Percentiles rank a stretch among this genome's conserved stretches.
Evolutionary conservation across 2,888 invertebrate genomes (phyloP).

Genomic region (Cenopis cana): DNA sequence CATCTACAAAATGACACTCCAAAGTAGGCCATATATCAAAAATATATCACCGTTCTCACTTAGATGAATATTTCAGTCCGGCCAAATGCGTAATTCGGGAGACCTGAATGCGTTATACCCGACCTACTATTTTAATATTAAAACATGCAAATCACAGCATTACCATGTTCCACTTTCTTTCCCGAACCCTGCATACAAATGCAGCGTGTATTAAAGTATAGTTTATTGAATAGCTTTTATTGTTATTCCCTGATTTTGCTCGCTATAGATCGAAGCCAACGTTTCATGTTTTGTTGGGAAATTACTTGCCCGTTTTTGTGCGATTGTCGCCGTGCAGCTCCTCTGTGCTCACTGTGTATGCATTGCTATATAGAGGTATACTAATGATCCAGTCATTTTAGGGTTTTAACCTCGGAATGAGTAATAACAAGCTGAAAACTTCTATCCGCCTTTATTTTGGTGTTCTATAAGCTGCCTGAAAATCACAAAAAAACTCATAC

Average conservation of each 20-base stretch:
- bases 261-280: background rate
- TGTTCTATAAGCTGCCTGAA: too few species aligned
- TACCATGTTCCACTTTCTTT: constrained; percentile 66
- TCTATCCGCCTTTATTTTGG: too few species aligned
- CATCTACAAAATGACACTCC: background rate
- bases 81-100: constrained; percentile 67
- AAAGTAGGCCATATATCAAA: constrained; percentile 12
- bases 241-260: constrained; percentile 11
- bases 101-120: constrained; percentile 57
- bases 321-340: background rate
- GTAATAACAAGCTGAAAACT: too few species aligned
- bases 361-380: too few species aligned
- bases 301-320: background rate
- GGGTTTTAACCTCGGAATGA: too few species aligned
- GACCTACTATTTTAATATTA: constrained; percentile 73
- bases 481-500: too few species aligned
- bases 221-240: constrained; percentile 46
- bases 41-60: constrained; percentile 35
- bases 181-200: constrained; percentile 60
- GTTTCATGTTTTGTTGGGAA: background rate
- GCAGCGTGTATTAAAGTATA: constrained; percentile 55
- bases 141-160: constrained; percentile 75
- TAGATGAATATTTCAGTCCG: constrained; percentile 70
- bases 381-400: too few species aligned
- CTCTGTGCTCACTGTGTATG: too few species aligned